These are phyloP conservation scores for Homarus gammarus DNA, from an alignment of 2,888 invertebrate genomes.

Conservation along the genomic window DNA sequence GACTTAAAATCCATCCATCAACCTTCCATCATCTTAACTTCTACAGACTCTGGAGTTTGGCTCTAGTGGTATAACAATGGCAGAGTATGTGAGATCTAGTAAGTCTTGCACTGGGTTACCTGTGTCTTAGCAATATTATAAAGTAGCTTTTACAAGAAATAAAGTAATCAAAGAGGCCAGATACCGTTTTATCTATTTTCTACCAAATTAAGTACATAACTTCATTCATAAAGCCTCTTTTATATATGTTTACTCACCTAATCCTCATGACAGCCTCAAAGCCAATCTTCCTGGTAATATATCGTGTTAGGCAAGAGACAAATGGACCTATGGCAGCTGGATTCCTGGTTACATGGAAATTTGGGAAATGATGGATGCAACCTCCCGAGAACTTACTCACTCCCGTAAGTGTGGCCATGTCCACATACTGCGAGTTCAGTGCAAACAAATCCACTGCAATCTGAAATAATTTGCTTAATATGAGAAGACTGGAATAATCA, in stretches of 20 bases:
- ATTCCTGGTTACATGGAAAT: slow-evolving; percentile 87
- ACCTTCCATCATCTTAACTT: too few relatives aligned
- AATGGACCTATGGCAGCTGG: slow-evolving; percentile 87
- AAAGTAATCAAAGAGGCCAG: too few relatives aligned
- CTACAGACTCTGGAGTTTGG: too few relatives aligned
- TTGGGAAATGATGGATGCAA: slow-evolving; percentile 93
- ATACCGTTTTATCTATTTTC: too few relatives aligned
- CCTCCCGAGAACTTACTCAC: slow-evolving; percentile 97
- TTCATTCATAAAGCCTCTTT: too few relatives aligned
- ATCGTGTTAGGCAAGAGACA: slow-evolving; percentile 87
- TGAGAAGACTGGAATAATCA: neutral
- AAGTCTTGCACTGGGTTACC: too few relatives aligned
- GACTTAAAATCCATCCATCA: too few relatives aligned
- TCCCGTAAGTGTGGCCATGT: slow-evolving; percentile 95
- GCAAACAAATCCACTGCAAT: slow-evolving; percentile 97
- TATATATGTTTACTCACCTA: slow-evolving; percentile 81
- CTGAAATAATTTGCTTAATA: slow-evolving; percentile 14
- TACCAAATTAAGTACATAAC: too few relatives aligned
- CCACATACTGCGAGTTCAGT: slow-evolving; percentile 94
- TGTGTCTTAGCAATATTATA: too few relatives aligned
- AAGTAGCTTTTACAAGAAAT: too few relatives aligned
- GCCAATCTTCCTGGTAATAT: slow-evolving; percentile 97
- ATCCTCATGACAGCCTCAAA: slow-evolving; percentile 99
- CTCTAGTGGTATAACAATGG: too few relatives aligned
- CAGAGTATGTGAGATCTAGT: too few relatives aligned